phyloP scores from a whole-genome alignment of 1,140 invertebrate species.

The Bathynomus jamesi region DNA sequence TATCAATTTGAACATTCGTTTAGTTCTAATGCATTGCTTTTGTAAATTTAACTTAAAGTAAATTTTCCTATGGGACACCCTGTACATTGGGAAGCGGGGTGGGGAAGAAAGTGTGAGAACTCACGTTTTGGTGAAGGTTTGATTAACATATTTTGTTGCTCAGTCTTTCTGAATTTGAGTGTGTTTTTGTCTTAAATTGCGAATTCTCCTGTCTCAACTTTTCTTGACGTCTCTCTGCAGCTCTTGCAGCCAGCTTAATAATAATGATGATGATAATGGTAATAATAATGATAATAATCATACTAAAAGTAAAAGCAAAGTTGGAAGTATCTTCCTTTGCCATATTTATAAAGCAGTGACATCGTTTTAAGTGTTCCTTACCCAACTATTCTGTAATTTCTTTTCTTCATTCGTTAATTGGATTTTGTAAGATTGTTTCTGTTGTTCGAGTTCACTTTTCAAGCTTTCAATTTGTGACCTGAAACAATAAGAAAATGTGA shows the following conservation, averaged over 20 bases:
- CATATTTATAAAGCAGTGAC: too few species aligned
- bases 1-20: too few species aligned
- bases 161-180: slow-evolving; percentile 7
- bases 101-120: too few species aligned
- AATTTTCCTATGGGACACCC: too few species aligned
- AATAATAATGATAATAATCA: background rate
- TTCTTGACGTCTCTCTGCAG: slow-evolving; percentile 11
- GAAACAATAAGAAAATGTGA: background rate
- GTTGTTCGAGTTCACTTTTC: slow-evolving; percentile 14
- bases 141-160: slow-evolving; percentile 1
- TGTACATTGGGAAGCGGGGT: too few species aligned
- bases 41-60: too few species aligned
- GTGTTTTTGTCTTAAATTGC: slow-evolving; percentile 4
- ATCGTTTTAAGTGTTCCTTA: background rate
- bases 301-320: background rate
- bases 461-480: slow-evolving; percentile 9
- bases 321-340: too few species aligned
- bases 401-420: slow-evolving; percentile 10
- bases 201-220: slow-evolving; percentile 10
- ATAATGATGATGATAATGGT: background rate
- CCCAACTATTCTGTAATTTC: slow-evolving; percentile 13
- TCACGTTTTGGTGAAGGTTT: slow-evolving; percentile 7
- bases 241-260: slow-evolving; percentile 3
- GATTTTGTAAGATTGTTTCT: slow-evolving; percentile 12
- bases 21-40: too few species aligned